Percentiles rank a stretch among this genome's conserved stretches.
These are phyloP conservation scores for Caenorhabditis auriculariae DNA, from an alignment of 2,888 invertebrate species.

Conservation along the genomic window DNA sequence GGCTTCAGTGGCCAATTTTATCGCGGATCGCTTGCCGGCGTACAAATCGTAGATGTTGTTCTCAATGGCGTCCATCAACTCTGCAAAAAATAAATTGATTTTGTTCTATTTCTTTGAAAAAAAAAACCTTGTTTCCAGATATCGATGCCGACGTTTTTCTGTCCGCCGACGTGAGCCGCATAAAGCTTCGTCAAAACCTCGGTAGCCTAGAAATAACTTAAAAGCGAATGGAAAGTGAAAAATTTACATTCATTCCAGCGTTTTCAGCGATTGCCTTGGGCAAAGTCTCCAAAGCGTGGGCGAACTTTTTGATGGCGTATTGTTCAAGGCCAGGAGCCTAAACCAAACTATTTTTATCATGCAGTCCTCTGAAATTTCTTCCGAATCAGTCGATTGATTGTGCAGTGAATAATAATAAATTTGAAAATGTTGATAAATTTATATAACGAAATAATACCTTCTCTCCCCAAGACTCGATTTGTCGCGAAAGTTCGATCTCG, in stretches of 20 bases:
- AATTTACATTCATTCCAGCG: slow-evolving; percentile 77
- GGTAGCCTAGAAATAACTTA: slow-evolving; percentile 70
- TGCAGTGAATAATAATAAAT: too few species aligned
- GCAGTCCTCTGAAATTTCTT: too few species aligned
- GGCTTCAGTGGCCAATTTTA: slow-evolving; percentile 91
- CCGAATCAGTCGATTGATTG: too few species aligned
- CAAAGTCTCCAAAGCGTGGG: slow-evolving; percentile 80
- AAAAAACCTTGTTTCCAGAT: slow-evolving; percentile 67
- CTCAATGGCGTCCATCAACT: slow-evolving; percentile 73
- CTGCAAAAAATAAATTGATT: slow-evolving; percentile 13
- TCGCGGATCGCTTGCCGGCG: slow-evolving; percentile 81
- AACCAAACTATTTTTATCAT: too few species aligned
- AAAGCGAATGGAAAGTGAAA: not conserved
- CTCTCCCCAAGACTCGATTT: slow-evolving; percentile 81
- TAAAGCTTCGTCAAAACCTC: slow-evolving; percentile 85
- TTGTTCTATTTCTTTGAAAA: not conserved
- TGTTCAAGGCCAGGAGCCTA: slow-evolving; percentile 92
- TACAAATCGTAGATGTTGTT: slow-evolving; percentile 82
- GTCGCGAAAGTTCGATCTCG: slow-evolving; percentile 88
- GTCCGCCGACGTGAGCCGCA: slow-evolving; percentile 87
- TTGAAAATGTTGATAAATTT: too few species aligned
- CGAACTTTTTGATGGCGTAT: slow-evolving; percentile 91
- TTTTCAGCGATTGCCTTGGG: slow-evolving; percentile 92
- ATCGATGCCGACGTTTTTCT: slow-evolving; percentile 81
- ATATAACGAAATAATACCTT: too few species aligned